Evolutionary conservation across 2,888 invertebrate genomes (phyloP), one percentile per base, ranked within the genome.

Genomic region (Drosophila tanythrix): DNA sequence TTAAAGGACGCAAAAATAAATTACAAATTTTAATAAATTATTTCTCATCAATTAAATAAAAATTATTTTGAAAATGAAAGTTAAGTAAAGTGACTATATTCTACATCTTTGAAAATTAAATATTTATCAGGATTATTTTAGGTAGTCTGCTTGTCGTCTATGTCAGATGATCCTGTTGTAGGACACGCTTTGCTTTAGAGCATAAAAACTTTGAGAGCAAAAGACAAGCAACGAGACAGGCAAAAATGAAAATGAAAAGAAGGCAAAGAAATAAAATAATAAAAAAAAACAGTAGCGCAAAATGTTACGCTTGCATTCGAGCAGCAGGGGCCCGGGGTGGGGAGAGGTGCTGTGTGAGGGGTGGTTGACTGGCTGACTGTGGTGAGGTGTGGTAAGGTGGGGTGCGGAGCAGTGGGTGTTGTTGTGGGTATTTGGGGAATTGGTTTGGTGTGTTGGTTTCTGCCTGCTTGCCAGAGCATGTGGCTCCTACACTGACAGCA

Each of bases 301-400:
- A 85, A 85, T 90, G 91, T 90, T 88, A 76, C 91, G 90, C 88
- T 90, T 84, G 90, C 90, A 87, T 61, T 76, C 55, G 70, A 53
- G 65, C 43, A 48, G 18, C 38, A 57, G 50, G n/a, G 29, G 50
- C 21, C 3, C 2, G 15, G 2, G 0, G 31, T 13, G 53, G 21
- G 31, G 18, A 29, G 31, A 21, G n/a, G 11, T 8, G 31, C 31
- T n/a, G 21, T 10, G 15, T 2, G 36, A 25, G 13, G 51, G 43
- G 57, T 48, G 8, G 31, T 13, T n/a, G 65, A 35, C 33, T 31
- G 55, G n/a, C 7, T 38, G 36, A 21, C 52, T 53, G 58, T 8
- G 50, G 48, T 25, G n/a, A 21, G 21, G 50, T 60, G 60, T 13
- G 50, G 38, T 18, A 8, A 29, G 25, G 13, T 55, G 46, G 13